phyloP scores from a whole-genome alignment of 53 echinoderm and acorn worm genomes.

The Pentamera pediparva region DNA sequence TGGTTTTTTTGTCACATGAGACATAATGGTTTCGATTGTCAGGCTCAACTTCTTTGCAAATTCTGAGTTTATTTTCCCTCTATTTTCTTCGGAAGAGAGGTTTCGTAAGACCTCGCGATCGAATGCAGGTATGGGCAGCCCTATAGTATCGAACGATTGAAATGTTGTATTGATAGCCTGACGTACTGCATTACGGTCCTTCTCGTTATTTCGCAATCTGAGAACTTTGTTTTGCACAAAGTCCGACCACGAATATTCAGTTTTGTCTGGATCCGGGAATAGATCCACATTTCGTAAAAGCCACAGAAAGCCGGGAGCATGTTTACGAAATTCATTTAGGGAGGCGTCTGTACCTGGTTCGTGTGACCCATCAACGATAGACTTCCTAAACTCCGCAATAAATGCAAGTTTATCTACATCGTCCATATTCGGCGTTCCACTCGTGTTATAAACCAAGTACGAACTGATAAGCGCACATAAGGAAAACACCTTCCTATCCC shows the following conservation, averaged over 20 bases:
- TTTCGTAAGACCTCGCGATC: not conserved
- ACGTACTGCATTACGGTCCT: not conserved
- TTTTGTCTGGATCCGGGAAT: not conserved
- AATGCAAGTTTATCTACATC: slow-evolving; percentile 3
- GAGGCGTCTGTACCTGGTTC: too few species aligned
- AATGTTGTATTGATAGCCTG: not conserved
- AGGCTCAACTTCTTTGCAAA: not conserved
- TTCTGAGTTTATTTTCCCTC: not conserved
- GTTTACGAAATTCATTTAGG: not conserved
- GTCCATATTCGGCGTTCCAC: not conserved
- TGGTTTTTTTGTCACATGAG: not conserved
- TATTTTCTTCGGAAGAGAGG: not conserved
- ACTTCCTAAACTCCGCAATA: slow-evolving; percentile 1
- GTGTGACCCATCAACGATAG: not conserved
- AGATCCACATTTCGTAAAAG: not conserved
- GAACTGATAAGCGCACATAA: slow-evolving; percentile 4
- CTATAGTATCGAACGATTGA: not conserved
- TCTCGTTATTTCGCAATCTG: not conserved
- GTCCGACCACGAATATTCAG: not conserved
- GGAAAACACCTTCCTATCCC: not conserved
- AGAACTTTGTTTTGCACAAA: not conserved
- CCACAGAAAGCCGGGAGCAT: not conserved
- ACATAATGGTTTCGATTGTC: not conserved
- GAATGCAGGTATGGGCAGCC: not conserved
- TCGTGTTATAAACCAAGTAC: not conserved